These are phyloP conservation scores for Cerastoderma edule DNA, from an alignment of 2,888 invertebrate species.

Conservation along the genomic window DNA sequence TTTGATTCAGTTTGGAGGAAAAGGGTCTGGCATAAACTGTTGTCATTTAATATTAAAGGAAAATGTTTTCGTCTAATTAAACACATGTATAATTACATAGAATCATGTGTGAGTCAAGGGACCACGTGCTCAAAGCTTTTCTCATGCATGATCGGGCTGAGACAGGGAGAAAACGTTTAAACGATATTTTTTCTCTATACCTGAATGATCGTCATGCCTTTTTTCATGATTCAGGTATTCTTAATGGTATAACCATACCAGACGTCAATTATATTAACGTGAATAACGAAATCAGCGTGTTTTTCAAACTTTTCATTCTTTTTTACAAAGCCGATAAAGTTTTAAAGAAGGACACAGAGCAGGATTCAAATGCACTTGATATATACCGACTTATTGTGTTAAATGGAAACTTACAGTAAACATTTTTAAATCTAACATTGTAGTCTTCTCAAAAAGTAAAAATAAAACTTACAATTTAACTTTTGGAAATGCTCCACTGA, in stretches of 20 bases:
- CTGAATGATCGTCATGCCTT: constrained; percentile 12
- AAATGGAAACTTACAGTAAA: constrained; percentile 25
- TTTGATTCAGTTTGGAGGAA: constrained; percentile 37
- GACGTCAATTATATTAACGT: too few relatives aligned
- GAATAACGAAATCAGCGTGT: background rate
- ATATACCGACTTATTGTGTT: constrained; percentile 13
- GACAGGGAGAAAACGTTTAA: constrained; percentile 34
- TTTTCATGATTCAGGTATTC: background rate
- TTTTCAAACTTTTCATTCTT: constrained; percentile 31
- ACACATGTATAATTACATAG: constrained; percentile 26
- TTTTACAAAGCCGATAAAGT: constrained; percentile 32
- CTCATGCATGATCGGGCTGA: constrained; percentile 6
- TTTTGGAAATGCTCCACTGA: background rate
- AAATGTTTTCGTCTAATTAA: constrained; percentile 28
- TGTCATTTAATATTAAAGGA: constrained; percentile 25
- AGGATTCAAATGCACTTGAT: constrained; percentile 15
- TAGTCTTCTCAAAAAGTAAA: constrained; percentile 19
- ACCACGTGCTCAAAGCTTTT: constrained; percentile 1
- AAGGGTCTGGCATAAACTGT: constrained; percentile 29
- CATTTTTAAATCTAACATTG: constrained; percentile 18
- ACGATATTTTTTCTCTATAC: constrained; percentile 28
- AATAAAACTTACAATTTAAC: background rate
- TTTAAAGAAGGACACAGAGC: background rate
- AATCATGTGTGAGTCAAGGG: constrained; percentile 12
- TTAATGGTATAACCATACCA: background rate